Conservation (phyloP, 2,113 vertebrate genomes). For the Pavo muticus region DNA sequence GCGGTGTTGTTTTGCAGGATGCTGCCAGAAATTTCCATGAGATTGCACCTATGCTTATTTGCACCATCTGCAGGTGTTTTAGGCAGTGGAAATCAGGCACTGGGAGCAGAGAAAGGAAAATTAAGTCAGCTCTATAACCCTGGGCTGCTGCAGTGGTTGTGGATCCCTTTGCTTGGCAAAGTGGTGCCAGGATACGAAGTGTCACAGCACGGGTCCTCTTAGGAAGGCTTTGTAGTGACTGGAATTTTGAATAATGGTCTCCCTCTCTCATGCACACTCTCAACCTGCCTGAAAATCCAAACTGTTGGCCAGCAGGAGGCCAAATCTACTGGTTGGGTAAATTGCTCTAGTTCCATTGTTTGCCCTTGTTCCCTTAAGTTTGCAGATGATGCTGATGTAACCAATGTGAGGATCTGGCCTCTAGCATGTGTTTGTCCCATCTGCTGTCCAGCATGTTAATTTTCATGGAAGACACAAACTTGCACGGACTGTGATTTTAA, state of each 20-base stretch:
- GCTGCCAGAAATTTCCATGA: not conserved
- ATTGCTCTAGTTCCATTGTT: constrained; percentile 33
- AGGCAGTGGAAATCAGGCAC: not conserved
- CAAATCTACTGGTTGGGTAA: constrained; percentile 15
- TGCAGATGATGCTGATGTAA: constrained; percentile 43
- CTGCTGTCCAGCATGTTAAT: constrained; percentile 69
- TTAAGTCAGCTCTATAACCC: not conserved
- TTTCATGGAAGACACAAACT: constrained; percentile 57
- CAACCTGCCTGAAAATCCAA: not conserved
- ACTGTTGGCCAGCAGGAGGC: constrained; percentile 12
- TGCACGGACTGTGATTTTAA: constrained; percentile 58
- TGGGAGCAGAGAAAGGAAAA: not conserved
- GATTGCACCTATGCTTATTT: not conserved
- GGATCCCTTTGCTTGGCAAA: not conserved
- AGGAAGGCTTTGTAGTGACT: not conserved
- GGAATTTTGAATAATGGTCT: not conserved
- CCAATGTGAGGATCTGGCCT: constrained; percentile 61
- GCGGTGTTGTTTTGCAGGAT: not conserved
- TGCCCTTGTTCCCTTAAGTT: constrained; percentile 50
- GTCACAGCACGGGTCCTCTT: not conserved
- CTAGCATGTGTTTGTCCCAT: constrained; percentile 71
- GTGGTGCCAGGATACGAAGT: not conserved
- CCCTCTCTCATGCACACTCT: not conserved
- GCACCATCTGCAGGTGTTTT: not conserved
- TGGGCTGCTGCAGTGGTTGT: not conserved